These are phyloP conservation scores for Aricia artaxerxes DNA, from an alignment of 2,888 invertebrate species.

Conservation along the genomic window DNA sequence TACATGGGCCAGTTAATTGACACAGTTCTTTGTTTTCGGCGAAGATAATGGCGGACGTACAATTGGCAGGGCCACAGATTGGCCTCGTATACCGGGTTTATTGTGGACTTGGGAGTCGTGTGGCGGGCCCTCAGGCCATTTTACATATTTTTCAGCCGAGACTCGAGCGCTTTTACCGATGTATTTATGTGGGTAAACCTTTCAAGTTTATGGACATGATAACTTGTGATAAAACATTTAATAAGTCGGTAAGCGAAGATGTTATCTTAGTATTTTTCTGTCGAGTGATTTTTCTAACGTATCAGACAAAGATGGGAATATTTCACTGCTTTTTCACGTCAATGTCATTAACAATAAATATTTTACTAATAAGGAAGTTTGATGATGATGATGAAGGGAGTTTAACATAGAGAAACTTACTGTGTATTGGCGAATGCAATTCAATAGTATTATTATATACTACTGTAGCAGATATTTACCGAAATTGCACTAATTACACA, in stretches of 20 bases:
- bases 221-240: no score
- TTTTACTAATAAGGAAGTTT: no score
- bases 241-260: no score
- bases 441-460: not conserved
- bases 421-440: not conserved
- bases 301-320: no score
- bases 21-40: conserved; percentile 8
- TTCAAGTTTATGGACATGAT: not conserved
- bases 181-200: not conserved
- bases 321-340: no score
- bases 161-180: not conserved
- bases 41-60: not conserved
- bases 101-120: not conserved
- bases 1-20: not conserved
- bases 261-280: no score
- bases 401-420: not conserved
- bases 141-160: not conserved
- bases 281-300: no score
- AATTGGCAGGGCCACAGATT: not conserved
- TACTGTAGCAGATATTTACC: not conserved
- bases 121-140: not conserved
- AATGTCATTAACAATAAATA: no score
- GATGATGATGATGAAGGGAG: no score
- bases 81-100: not conserved
- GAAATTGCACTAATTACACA: not conserved